Conservation (phyloP, 1,140 invertebrate species). For the Colletes gigas region DNA sequence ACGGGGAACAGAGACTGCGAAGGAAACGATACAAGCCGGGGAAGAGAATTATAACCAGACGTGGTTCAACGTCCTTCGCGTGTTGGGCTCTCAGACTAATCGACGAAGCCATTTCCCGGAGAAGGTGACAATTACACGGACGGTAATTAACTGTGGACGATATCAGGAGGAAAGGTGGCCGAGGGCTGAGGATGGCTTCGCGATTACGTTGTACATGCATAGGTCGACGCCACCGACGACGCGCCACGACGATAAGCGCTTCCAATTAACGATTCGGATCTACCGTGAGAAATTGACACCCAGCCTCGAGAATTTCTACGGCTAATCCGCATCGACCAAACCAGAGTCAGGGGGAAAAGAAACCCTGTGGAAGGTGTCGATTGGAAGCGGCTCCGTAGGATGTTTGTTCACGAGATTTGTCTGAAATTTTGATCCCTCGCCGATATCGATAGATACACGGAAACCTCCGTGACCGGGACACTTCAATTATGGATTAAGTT, state of each 20-base stretch:
- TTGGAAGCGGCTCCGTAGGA: not conserved
- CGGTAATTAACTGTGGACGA: conserved; percentile 58
- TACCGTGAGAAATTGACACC: conserved; percentile 54
- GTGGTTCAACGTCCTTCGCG: conserved; percentile 13
- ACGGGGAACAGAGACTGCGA: too few species aligned
- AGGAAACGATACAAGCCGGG: too few species aligned
- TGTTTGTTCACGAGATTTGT: not conserved
- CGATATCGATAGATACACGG: too few species aligned
- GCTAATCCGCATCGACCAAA: not conserved
- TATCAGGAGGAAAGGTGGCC: conserved; percentile 36
- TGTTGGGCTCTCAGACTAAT: conserved; percentile 26
- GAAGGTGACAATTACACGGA: conserved; percentile 58
- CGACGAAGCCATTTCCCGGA: conserved; percentile 32
- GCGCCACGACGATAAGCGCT: conserved; percentile 59
- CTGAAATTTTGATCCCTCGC: not conserved
- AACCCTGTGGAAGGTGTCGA: not conserved
- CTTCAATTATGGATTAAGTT: conserved; percentile 47
- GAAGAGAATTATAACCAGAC: conserved; percentile 1
- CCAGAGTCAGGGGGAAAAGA: not conserved
- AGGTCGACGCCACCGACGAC: conserved; percentile 3
- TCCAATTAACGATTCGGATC: conserved; percentile 65
- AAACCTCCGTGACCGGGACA: not conserved
- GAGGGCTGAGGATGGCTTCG: conserved; percentile 7
- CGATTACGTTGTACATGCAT: conserved; percentile 53
- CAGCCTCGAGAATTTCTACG: conserved; percentile 34